Evolutionary conservation across 2,797 vertebrate genomes (phyloP), one percentile per base, ranked within the genome.

Genomic region (Poecilia gillii): DNA sequence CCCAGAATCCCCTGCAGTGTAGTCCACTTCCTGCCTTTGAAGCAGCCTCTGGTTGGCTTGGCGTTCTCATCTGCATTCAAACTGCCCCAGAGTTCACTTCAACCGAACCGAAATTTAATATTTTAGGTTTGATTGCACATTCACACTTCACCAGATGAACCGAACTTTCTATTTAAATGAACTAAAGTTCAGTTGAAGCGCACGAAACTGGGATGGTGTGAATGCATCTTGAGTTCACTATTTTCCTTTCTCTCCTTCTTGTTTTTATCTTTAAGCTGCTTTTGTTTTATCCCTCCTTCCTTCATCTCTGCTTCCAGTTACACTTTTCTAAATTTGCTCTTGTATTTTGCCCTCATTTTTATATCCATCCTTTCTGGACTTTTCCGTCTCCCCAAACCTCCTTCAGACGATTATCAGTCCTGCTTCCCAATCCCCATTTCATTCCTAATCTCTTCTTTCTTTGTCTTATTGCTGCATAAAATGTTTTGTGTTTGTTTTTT

Each of bases 341-440:
- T 62, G 14, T 18, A 14, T 62, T 7, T 31, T 31, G 14, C 13
- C 18, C n/a, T 62, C 28, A 6, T 33, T 62, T 62, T 18, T 33
- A 62, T 14, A 36, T 64, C 62, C 62, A 33, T 39, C 33, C 6
- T 36, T 39, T 39, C 62, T 66, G 7, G 14, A 36, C 16, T 39
- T 3, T 39, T 55, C 33, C 9, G 16, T 68, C n/a, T 80, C 75
- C 23, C 39, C 75, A 77, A 39, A 7, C 49, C n/a, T 66, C 64
- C 33, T 45, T 59, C 14, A 25, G n/a, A 14, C 2, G 14, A 8
- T 72, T 6, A 9, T 20, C 3, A 6, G 8, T 4, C 62, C 62
- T 20, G 11, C 7, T 66, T 9, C 36, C 18, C 8, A 23, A 3
- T 59, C 12, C 12, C 0, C 0, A 31, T 31, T 59, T 59, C 13